Base-by-base conservation (phyloP, 2,113 vertebrate species). In the Centropus bengalensis region DNA sequence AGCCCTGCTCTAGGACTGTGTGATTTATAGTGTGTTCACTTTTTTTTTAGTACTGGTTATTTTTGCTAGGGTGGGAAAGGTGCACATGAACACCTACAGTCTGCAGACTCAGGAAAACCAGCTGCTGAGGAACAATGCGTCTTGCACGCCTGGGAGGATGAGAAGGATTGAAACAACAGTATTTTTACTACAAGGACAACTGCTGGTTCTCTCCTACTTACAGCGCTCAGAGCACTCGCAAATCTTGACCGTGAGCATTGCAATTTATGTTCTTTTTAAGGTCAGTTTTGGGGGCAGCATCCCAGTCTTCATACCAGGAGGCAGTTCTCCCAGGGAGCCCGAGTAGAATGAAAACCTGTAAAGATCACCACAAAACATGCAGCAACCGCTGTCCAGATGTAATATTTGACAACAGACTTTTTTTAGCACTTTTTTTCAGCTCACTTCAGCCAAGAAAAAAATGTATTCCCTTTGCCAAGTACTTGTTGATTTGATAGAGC, bases 401-500 rank as follows among this genome's bases (percentile, higher is more conserved):
- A 36, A 27, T 51, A 62, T 63, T 89, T 89, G 91, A 84, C 89
- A 87, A 55, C 45, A 38, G 54, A 58, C 36, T 32, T 56, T 52
- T 78, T 79, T 84, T 40, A 92, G 62, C 84, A 32, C 36, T 36
- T 36, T 36, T 36, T 74, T 94, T 91, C 70, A 89, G 54, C 8
- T 86, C 23, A 21, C 40, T 84, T 56, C 67, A 59, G 54, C 70
- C 81, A 74, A 82, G 44, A 90, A 92, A 89, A 92, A 92, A 88
- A 32, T 2, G 3, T 81, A n/a, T 42, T 92, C 64, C 40, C 87
- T 92, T 95, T 70, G 89, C 32, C 63, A 77, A 89, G 79, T 85
- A 94, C 85, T 22, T 79, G 74, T 79, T 76, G 81, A 74, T 88
- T 90, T 73, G 22, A 87, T 78, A 85, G 81, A 66, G 70, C 45